A percentile compares a stretch with the other conserved stretches of the same genome.
phyloP scores from a whole-genome alignment of 1,140 invertebrate species.

The Platyscapa corneri region DNA sequence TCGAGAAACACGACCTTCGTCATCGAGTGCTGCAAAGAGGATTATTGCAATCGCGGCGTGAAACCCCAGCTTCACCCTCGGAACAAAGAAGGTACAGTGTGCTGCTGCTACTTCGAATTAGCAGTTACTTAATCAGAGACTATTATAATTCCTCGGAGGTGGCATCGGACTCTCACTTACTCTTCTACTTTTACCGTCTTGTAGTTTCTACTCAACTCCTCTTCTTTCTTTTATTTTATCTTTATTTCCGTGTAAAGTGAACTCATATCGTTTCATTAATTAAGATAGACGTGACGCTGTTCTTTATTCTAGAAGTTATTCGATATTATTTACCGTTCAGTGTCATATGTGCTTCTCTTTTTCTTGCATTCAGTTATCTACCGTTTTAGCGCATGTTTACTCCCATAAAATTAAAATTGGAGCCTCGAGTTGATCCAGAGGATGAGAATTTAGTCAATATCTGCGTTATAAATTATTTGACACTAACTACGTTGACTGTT shows the following conservation, averaged over 20 bases:
- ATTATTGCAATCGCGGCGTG: slow-evolving; percentile 79
- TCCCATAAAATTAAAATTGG: not conserved
- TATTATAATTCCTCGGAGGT: slow-evolving; percentile 33
- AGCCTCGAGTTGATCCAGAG: not conserved
- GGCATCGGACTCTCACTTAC: not conserved
- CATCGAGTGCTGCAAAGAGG: slow-evolving; percentile 81
- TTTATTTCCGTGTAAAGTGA: slow-evolving; percentile 13
- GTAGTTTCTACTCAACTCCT: slow-evolving; percentile 13
- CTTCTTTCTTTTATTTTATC: slow-evolving; percentile 24
- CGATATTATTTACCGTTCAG: not conserved
- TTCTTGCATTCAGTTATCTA: not conserved
- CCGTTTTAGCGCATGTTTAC: not conserved
- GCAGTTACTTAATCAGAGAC: slow-evolving; percentile 27
- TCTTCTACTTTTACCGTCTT: slow-evolving; percentile 9
- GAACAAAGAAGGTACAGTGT: slow-evolving; percentile 72
- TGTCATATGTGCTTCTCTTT: not conserved
- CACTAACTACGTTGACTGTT: too few relatives aligned
- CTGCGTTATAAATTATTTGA: not conserved
- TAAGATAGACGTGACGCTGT: not conserved
- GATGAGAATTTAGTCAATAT: not conserved
- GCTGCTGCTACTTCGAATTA: slow-evolving; percentile 22
- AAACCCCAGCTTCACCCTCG: slow-evolving; percentile 74
- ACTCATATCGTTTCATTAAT: slow-evolving; percentile 25
- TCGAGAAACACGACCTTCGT: slow-evolving; percentile 76
- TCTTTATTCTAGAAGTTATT: slow-evolving; percentile 18